Evolutionary conservation across 2,888 invertebrate species (phyloP), one percentile per base, ranked within the genome.

Genomic region (Ischnura elegans): DNA sequence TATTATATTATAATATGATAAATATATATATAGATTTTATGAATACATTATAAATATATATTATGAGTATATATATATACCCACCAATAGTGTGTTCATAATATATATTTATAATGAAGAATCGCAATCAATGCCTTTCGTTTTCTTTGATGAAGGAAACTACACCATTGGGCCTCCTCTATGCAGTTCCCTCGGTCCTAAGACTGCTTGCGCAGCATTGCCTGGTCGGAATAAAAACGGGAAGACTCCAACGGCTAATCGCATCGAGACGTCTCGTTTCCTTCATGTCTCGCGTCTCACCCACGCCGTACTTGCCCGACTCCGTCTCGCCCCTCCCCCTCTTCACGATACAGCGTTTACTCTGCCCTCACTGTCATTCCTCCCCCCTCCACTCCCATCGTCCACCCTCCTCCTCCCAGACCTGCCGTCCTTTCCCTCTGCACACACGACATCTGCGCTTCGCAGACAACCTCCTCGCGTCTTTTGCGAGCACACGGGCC

Each of bases 391-490:
- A 13, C 42, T 19, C 42, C 4, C 42, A 42, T 21, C 61, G 43
- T 10, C 43, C 55, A 55, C 16, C 43, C 42, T 10, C 10, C 42
- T 43, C 90, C n/a, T 25, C 90, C 55, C 90, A 5, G 19, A n/a
- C 90, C 8, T 21, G 47, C 29, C 76, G 36, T 29, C 10, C 76
- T 29, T 36, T 29, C 36, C 76, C 8, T 13, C 36, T 76, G 29
- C 36, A 36, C 76, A 76, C 47, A 36, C 87, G 51, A 55, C 87
- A 90, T 42, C 36, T 90, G 90, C 90, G 90, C 51, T 43, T 43
- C 51, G 61, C 90, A 90, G 90, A 66, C 90, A 61, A 42, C 86
- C 86, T 46, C 86, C 86, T 46, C 86, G 86, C 86, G 86, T 46
- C 86, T 86, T 43, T 3, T 85, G 29, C 42, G 51, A 51, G 19